A percentile compares a stretch with the other conserved stretches of the same genome.
Conservation (phyloP, 2,888 invertebrate genomes). For the Drosophila mercatorum region DNA sequence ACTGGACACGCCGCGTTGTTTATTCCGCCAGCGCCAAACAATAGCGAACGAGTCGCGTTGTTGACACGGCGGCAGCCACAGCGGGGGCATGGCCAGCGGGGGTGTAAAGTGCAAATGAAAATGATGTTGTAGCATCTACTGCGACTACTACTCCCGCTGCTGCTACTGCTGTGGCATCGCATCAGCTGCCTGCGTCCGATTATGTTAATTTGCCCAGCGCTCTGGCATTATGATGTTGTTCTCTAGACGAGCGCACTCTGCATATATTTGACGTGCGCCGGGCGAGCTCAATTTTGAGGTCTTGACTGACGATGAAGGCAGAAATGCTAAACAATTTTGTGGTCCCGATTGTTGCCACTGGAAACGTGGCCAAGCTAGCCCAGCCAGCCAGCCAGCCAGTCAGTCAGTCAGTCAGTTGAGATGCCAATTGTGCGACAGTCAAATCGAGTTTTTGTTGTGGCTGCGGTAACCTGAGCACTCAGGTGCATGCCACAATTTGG, state of each 20-base stretch:
- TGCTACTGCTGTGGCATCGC: constrained; percentile 37
- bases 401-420: constrained; percentile 16
- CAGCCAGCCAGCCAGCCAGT: too few species aligned
- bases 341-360: constrained; percentile 49
- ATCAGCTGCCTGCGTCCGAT: constrained; percentile 62
- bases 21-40: constrained; percentile 18
- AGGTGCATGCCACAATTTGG: constrained; percentile 6
- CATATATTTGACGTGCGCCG: constrained; percentile 61
- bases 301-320: constrained; percentile 31
- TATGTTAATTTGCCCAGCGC: constrained; percentile 74
- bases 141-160: constrained; percentile 24
- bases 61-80: constrained; percentile 60
- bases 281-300: constrained; percentile 33
- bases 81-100: constrained; percentile 8
- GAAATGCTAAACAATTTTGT: constrained; percentile 56
- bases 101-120: constrained; percentile 68
- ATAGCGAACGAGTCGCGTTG: constrained; percentile 52
- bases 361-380: constrained; percentile 17
- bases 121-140: constrained; percentile 55
- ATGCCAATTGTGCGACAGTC: constrained; percentile 34
- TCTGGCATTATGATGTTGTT: constrained; percentile 73
- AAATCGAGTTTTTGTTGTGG: constrained; percentile 5
- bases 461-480: constrained; percentile 18
- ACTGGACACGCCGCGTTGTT: constrained; percentile 58
- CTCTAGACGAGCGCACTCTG: constrained; percentile 71